phyloP scores from a whole-genome alignment of 2,888 invertebrate genomes.

The Boloria selene region DNA sequence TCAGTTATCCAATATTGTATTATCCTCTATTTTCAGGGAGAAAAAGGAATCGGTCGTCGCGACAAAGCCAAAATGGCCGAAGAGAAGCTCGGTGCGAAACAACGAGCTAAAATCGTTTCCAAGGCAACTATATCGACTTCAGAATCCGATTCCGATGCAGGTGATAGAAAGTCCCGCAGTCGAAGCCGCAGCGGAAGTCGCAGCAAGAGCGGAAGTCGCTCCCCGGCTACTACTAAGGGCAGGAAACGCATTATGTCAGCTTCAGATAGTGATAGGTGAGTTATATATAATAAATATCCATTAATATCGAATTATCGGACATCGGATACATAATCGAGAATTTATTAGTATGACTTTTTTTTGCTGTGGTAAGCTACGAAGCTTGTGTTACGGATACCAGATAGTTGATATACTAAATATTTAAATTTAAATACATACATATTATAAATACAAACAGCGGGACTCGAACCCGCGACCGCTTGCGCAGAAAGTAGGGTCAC shows the following conservation, averaged over 20 bases:
- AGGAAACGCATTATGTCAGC: slow-evolving; percentile 84
- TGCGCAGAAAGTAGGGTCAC: too few species aligned
- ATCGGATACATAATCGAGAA: too few species aligned
- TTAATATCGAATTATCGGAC: neutral
- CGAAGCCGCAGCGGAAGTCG: slow-evolving; percentile 64
- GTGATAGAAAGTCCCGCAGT: slow-evolving; percentile 55
- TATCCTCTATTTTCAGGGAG: slow-evolving; percentile 50
- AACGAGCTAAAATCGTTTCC: slow-evolving; percentile 93
- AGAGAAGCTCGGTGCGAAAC: slow-evolving; percentile 90
- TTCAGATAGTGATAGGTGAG: slow-evolving; percentile 80
- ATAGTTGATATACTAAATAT: too few species aligned
- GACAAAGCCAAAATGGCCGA: slow-evolving; percentile 72
- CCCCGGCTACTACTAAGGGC: slow-evolving; percentile 72
- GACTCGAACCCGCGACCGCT: too few species aligned
- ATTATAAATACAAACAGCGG: too few species aligned
- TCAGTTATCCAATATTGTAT: neutral
- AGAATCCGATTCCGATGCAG: slow-evolving; percentile 87
- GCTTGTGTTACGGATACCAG: too few species aligned
- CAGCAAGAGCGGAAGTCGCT: slow-evolving; percentile 71
- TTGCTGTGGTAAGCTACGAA: too few species aligned
- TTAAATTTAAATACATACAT: too few species aligned
- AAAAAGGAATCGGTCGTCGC: slow-evolving; percentile 70
- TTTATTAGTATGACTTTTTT: too few species aligned
- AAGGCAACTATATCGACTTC: slow-evolving; percentile 97
- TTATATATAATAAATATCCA: neutral